Base-by-base conservation (phyloP, 1,140 invertebrate species). In the Meloidogyne floridensis region DNA sequence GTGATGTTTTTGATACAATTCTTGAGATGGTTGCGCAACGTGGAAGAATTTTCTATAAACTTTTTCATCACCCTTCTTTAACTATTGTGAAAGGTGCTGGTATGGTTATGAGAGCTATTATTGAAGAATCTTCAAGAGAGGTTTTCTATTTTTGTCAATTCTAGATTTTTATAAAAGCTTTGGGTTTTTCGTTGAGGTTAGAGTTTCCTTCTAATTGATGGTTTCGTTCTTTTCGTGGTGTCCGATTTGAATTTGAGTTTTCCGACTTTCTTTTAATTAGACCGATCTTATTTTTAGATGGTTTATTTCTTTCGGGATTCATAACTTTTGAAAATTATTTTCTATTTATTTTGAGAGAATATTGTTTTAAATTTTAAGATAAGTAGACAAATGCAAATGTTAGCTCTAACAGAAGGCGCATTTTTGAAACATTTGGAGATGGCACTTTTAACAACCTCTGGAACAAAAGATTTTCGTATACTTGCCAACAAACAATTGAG, bases 61-160 rank as follows among this genome's bases (percentile, higher is more conserved):
- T 98, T 11, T 98, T 99, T 91, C 95, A 96, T 92, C 96, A 98
- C 92, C 95, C 96, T 10, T 98, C 96, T 2, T 93, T 98, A 91
- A 96, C 97, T 1, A 95, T 99, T 85, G 95, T 99, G 0, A 99
- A 98, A 92, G 97, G 97, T 10, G 96, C 97, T 3, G 97, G 97
- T 3, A 91, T 99, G 75, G 94, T 99, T 43, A 95, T 98, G 94
- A 93, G 97, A 86, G 96, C 97, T 20, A 93, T 99, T 18, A 98
- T 99, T 84, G 97, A 92, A 92, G 97, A 99, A 91, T 96, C 96
- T 11, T 94, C 95, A 77, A 92, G 93, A 59, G 94, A 95, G 87
- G 94, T 97, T 71, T 72, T 47, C n/a, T n/a, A n/a, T n/a, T n/a
- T n/a, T n/a, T n/a, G n/a, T n/a, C n/a, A n/a, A n/a, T n/a, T n/a